Percentiles rank a stretch among this genome's conserved stretches.
These are phyloP conservation scores for Anguilla pacifica DNA, from an alignment of 2,797 vertebrate species.

Conservation along the genomic window DNA sequence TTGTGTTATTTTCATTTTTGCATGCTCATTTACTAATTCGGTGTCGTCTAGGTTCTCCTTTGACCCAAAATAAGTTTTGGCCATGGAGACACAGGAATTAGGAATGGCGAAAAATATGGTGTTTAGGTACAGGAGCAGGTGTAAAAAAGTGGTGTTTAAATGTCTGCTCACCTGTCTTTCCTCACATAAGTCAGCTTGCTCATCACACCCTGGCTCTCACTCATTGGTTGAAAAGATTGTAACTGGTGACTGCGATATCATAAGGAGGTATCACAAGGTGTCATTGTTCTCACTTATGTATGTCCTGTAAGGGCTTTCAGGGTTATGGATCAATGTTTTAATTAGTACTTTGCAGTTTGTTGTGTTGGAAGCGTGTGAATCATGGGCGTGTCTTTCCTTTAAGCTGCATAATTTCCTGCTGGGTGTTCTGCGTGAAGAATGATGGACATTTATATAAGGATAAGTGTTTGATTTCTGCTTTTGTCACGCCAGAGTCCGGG, in stretches of 20 bases:
- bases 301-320: background rate
- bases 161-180: background rate
- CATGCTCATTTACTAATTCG: too few relatives aligned
- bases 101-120: background rate
- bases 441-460: too few relatives aligned
- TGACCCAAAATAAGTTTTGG: too few relatives aligned
- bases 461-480: background rate
- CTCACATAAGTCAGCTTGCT: background rate
- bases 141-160: too few relatives aligned
- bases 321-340: background rate
- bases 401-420: background rate
- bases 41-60: too few relatives aligned
- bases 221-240: background rate
- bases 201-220: background rate
- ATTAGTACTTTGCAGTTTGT: background rate
- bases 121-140: background rate
- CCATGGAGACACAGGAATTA: background rate
- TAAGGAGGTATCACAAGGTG: background rate
- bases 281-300: background rate
- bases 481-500: background rate
- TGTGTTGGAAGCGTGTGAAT: background rate
- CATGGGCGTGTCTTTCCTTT: background rate
- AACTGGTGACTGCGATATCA: background rate
- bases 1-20: too few relatives aligned
- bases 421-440: background rate